These are phyloP conservation scores for Hemibagrus guttatus DNA, from an alignment of 2,797 vertebrate species.

Conservation along the genomic window DNA sequence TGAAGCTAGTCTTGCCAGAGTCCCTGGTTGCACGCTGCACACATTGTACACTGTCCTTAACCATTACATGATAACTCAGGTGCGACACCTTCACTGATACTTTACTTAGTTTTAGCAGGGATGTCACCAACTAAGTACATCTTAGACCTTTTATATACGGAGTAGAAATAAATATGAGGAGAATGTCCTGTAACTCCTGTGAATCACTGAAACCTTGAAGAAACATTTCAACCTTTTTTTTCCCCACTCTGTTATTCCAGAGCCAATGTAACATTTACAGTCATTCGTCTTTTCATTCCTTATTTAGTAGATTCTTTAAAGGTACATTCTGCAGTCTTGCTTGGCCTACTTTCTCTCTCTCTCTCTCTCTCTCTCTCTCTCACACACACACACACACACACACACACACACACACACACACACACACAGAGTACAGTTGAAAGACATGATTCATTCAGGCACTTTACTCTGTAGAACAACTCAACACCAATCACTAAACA, in stretches of 20 bases:
- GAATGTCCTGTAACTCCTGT: neutral
- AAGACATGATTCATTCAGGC: slow-evolving; percentile 7
- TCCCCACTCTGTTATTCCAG: neutral
- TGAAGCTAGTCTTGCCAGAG: too few species aligned
- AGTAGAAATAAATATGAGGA: neutral
- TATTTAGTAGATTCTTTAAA: neutral
- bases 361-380: too few species aligned
- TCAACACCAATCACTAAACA: neutral
- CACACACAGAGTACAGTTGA: neutral
- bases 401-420: neutral
- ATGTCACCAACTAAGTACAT: neutral
- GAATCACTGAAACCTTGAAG: neutral
- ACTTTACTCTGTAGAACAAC: neutral
- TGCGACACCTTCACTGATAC: too few species aligned
- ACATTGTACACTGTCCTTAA: too few species aligned
- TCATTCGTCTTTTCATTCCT: neutral
- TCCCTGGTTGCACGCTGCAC: too few species aligned
- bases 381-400: neutral
- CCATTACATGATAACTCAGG: too few species aligned
- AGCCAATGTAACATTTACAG: neutral
- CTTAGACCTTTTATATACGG: neutral
- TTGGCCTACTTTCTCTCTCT: slow-evolving; percentile 7
- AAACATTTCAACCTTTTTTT: neutral
- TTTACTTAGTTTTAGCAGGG: too few species aligned
- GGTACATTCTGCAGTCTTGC: neutral